phyloP scores from a whole-genome alignment of 2,113 vertebrate species.

The Dromiciops gliroides region DNA sequence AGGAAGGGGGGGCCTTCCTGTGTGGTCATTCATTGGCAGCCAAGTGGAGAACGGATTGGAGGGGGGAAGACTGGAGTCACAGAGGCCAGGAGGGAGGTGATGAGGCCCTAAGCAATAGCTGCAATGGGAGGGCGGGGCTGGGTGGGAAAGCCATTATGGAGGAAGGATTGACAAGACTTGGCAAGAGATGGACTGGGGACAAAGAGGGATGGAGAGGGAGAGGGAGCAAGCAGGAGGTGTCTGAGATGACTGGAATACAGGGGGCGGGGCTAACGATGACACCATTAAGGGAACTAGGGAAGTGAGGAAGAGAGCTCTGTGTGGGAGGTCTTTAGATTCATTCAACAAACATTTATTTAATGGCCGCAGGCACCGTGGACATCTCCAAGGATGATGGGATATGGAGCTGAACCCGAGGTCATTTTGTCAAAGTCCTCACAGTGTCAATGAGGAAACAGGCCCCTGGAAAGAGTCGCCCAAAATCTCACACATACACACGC shows the following conservation, averaged over 20 bases:
- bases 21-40: not conserved
- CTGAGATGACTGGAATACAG: not conserved
- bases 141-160: not conserved
- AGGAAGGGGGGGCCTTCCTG: not conserved
- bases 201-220: not conserved
- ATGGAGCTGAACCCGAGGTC: not conserved
- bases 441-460: not conserved
- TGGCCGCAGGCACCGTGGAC: not conserved
- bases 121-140: not conserved
- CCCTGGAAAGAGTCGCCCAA: not conserved
- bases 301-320: not conserved
- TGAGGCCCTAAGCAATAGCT: not conserved
- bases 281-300: not conserved
- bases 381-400: not conserved
- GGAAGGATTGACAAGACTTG: not conserved
- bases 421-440: not conserved
- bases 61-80: not conserved
- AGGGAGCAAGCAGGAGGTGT: not conserved
- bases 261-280: not conserved
- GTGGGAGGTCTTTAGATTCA: not conserved
- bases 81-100: not conserved
- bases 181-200: not conserved
- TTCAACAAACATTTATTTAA: not conserved
- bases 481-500: not conserved
- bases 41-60: not conserved